Evolutionary conservation across 2,888 invertebrate species (phyloP).

Genomic region (Callimorpha dominula): DNA sequence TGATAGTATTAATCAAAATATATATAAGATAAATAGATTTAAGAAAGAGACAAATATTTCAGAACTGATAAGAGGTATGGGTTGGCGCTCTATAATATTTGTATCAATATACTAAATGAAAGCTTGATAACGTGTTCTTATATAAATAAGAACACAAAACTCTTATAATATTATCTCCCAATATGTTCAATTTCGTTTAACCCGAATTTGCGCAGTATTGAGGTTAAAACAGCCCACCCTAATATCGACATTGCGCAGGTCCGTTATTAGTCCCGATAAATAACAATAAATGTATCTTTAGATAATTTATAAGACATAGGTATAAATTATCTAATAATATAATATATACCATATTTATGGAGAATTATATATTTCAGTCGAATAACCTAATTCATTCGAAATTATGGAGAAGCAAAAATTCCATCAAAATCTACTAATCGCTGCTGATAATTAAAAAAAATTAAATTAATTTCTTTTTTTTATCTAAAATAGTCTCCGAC

Average conservation of each 20-base stretch:
- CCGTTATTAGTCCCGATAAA: not conserved
- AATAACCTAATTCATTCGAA: no score
- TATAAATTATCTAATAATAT: no score
- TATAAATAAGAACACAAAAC: not conserved
- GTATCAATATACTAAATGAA: not conserved
- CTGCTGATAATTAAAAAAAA: not conserved
- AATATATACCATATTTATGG: not conserved
- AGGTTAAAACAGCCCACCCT: not conserved
- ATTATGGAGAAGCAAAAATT: not conserved
- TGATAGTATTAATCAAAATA: not conserved
- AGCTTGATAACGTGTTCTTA: not conserved
- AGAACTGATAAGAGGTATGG: not conserved
- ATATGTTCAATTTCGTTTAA: not conserved
- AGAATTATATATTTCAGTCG: not conserved
- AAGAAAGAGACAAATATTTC: not conserved
- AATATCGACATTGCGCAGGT: not conserved
- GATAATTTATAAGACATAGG: no score
- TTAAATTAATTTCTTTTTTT: not conserved
- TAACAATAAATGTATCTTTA: not conserved
- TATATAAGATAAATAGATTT: not conserved
- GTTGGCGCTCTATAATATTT: not conserved
- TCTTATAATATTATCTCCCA: not conserved
- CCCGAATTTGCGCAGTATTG: not conserved
- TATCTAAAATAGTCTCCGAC: no score
- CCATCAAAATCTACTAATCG: not conserved